Percentiles rank a stretch among this genome's conserved stretches.
phyloP scores from a whole-genome alignment of 2,888 invertebrate genomes.

The Coremacera marginata region DNA sequence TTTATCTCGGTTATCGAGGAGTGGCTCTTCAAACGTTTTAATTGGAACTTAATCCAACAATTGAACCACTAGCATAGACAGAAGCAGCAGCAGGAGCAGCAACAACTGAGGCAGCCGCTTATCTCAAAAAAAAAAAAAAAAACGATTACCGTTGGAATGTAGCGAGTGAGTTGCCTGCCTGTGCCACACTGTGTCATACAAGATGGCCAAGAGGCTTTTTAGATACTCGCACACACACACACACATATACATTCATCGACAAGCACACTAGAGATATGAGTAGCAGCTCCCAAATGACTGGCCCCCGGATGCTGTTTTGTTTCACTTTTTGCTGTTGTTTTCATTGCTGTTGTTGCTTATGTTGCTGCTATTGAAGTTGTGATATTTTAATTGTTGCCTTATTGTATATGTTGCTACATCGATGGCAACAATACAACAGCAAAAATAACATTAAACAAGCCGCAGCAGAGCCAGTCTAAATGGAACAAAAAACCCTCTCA shows the following conservation, averaged over 20 bases:
- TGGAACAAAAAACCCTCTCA: no score
- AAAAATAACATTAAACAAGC: no score
- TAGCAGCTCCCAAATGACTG: neutral
- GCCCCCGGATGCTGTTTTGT: neutral
- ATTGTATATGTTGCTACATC: neutral
- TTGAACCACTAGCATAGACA: slow-evolving; percentile 25
- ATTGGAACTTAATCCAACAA: slow-evolving; percentile 34
- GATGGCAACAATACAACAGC: neutral
- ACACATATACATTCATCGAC: neutral
- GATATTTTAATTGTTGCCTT: slow-evolving; percentile 22
- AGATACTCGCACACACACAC: neutral
- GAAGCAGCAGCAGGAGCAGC: neutral
- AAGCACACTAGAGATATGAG: neutral
- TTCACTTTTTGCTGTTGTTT: neutral
- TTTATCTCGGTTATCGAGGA: slow-evolving; percentile 21
- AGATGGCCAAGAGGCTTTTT: slow-evolving; percentile 26
- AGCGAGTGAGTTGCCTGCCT: neutral
- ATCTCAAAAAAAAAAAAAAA: neutral
- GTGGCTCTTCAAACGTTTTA: slow-evolving; percentile 25
- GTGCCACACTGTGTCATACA: neutral
- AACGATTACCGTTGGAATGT: slow-evolving; percentile 2
- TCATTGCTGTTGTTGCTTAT: neutral
- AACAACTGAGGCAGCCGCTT: slow-evolving; percentile 8
- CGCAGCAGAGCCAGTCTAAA: no score
- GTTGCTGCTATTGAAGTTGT: slow-evolving; percentile 9